Evolutionary conservation across 2,888 invertebrate genomes (phyloP).

Genomic region (Thereva nobilitata): DNA sequence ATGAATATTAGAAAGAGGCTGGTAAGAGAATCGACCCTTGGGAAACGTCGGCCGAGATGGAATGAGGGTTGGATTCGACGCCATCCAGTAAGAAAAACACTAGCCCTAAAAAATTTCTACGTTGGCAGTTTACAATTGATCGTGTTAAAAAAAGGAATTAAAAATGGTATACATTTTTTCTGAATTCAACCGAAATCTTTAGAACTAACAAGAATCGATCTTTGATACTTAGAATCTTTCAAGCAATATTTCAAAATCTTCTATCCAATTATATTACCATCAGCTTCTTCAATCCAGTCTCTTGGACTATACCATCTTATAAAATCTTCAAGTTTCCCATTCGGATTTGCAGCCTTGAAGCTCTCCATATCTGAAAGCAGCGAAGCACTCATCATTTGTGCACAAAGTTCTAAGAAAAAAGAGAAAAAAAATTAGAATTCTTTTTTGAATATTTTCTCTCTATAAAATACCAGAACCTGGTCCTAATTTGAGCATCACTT

Average conservation of each 20-base stretch:
- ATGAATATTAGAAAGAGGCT: no score
- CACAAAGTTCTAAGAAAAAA: conserved; percentile 80
- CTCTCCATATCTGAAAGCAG: conserved; percentile 97
- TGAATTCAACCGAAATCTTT: neutral
- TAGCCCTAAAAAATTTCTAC: no score
- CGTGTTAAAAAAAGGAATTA: no score
- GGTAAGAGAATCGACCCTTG: no score
- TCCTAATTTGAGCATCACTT: conserved; percentile 84
- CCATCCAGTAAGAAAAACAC: no score
- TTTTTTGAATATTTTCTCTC: neutral
- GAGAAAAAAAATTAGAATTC: conserved; percentile 3
- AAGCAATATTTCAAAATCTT: no score
- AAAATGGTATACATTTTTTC: no score
- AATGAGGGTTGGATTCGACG: no score
- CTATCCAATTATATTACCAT: conserved; percentile 45
- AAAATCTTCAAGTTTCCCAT: conserved; percentile 88
- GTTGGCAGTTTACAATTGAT: no score
- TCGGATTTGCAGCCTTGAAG: conserved; percentile 98
- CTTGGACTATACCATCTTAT: conserved; percentile 98
- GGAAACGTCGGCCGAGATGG: no score
- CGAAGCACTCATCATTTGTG: conserved; percentile 94
- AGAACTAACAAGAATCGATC: neutral
- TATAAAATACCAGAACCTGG: conserved; percentile 66
- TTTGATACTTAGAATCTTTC: no score
- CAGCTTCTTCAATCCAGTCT: conserved; percentile 77